phyloP scores from a whole-genome alignment of 2,888 invertebrate genomes.

The Unio delphinus region DNA sequence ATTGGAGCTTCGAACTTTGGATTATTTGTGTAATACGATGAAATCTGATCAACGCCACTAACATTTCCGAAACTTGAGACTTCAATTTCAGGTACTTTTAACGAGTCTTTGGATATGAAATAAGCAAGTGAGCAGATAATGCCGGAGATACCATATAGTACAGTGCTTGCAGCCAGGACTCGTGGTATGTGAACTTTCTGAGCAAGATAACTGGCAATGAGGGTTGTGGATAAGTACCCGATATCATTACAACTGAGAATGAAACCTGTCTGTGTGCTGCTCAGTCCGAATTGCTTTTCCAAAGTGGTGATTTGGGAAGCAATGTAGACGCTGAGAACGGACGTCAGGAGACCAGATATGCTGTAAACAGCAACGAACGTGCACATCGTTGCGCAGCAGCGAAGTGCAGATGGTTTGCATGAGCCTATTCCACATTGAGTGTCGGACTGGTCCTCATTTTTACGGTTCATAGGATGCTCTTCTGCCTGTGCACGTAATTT shows the following conservation, averaged over 20 bases:
- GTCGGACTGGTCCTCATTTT: conserved; percentile 19
- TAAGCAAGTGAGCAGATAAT: conserved; percentile 37
- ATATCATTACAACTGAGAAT: conserved; percentile 58
- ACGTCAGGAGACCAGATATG: conserved; percentile 34
- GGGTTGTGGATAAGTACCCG: conserved; percentile 45
- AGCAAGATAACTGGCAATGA: conserved; percentile 41
- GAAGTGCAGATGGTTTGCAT: conserved; percentile 24
- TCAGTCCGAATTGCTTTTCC: conserved; percentile 54
- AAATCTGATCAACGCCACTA: too few species aligned
- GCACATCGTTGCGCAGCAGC: conserved; percentile 31
- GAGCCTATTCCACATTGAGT: conserved; percentile 39
- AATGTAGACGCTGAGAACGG: conserved; percentile 37
- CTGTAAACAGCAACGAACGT: conserved; percentile 35
- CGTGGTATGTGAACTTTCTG: conserved; percentile 41
- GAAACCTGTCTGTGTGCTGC: conserved; percentile 53
- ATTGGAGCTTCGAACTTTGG: too few species aligned
- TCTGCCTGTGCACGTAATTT: too few species aligned
- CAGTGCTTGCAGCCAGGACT: conserved; percentile 20
- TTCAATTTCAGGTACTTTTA: background rate
- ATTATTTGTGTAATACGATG: too few species aligned
- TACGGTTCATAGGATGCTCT: background rate
- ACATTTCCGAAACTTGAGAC: too few species aligned
- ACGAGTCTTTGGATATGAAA: conserved; percentile 23
- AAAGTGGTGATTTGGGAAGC: conserved; percentile 53
- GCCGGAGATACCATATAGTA: conserved; percentile 38